These are phyloP conservation scores for Cryptus armator DNA, from an alignment of 2,888 invertebrate species.

Conservation along the genomic window DNA sequence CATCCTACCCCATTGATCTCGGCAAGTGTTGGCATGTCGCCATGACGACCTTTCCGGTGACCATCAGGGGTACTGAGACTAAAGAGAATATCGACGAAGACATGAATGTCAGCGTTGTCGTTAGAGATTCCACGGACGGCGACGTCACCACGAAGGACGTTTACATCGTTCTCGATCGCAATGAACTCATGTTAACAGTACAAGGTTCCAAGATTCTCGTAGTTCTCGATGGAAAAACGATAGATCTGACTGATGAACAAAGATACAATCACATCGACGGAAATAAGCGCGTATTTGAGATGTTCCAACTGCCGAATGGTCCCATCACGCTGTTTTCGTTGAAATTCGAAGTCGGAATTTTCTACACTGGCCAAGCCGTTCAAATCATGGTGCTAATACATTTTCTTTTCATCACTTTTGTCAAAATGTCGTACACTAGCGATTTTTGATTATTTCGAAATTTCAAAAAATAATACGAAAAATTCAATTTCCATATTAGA, in stretches of 20 bases:
- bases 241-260: neutral
- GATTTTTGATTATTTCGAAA: neutral
- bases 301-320: neutral
- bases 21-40: constrained; percentile 88
- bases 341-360: neutral
- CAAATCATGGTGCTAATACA: neutral
- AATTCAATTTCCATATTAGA: too few species aligned
- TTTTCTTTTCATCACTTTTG: neutral
- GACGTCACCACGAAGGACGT: neutral
- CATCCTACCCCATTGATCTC: constrained; percentile 86
- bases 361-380: neutral
- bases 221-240: neutral
- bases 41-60: constrained; percentile 85
- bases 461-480: too few species aligned
- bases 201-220: neutral
- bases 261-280: neutral
- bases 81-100: neutral
- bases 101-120: neutral
- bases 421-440: neutral
- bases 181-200: neutral
- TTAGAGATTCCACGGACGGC: neutral
- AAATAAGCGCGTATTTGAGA: neutral
- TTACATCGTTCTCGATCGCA: neutral
- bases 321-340: neutral
- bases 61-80: neutral